phyloP scores from a whole-genome alignment of 2,888 invertebrate species.

The Acleris sparsana region DNA sequence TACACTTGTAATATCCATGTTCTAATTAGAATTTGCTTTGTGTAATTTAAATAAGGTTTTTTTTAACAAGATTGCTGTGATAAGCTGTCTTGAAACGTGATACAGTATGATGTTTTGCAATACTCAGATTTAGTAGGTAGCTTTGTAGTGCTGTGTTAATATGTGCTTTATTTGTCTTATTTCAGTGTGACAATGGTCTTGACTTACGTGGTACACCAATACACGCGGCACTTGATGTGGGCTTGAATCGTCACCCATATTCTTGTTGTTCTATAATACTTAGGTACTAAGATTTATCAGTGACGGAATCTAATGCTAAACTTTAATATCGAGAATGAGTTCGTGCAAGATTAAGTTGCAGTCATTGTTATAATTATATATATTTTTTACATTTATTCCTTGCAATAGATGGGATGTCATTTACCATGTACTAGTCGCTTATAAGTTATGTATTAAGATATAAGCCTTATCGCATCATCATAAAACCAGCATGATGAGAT shows the following conservation, averaged over 20 bases:
- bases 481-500: too few species aligned
- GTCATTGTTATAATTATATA: too few species aligned
- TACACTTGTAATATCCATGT: background rate
- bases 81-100: background rate
- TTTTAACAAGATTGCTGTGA: background rate
- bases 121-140: conserved; percentile 22
- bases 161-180: conserved; percentile 51
- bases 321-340: too few species aligned
- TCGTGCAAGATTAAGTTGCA: too few species aligned
- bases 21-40: too few species aligned
- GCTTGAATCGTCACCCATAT: conserved; percentile 32
- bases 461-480: too few species aligned
- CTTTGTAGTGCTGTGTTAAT: conserved; percentile 35
- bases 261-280: conserved; percentile 12
- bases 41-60: background rate
- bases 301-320: background rate
- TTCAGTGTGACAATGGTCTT: conserved; percentile 76
- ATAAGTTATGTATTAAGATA: too few species aligned
- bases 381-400: too few species aligned
- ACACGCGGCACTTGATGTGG: conserved; percentile 64
- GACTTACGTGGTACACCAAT: conserved; percentile 75
- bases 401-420: too few species aligned
- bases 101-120: conserved; percentile 5
- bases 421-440: too few species aligned
- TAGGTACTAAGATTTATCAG: background rate